Conservation (phyloP, 2,797 vertebrate genomes). For the Ispidina picta region DNA sequence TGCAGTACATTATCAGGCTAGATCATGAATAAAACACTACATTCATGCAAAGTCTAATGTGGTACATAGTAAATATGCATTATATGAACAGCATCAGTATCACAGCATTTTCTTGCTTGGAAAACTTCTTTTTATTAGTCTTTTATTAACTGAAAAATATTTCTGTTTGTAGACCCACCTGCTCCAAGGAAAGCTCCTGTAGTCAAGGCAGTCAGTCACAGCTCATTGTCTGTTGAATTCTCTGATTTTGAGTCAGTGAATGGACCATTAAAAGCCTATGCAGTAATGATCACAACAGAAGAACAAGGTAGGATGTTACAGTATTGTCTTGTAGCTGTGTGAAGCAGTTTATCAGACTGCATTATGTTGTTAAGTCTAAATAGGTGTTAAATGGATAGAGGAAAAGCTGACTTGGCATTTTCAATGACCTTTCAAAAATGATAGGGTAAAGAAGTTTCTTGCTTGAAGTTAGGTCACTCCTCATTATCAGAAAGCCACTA, state of each 20-base stretch:
- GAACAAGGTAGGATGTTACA: conserved; percentile 56
- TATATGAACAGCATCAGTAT: neutral
- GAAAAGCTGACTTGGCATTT: neutral
- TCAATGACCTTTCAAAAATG: neutral
- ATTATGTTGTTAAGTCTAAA: neutral
- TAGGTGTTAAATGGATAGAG: neutral
- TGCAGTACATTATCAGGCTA: neutral
- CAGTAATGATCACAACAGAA: conserved; percentile 73
- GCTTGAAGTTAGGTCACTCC: neutral
- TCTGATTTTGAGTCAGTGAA: conserved; percentile 65
- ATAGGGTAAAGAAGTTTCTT: neutral
- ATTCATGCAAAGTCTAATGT: neutral
- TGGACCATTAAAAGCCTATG: conserved; percentile 77
- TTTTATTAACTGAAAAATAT: neutral
- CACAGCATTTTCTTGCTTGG: neutral
- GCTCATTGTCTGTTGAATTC: conserved; percentile 73
- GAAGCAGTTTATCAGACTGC: neutral
- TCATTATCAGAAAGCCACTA: neutral
- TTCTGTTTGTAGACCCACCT: conserved; percentile 74
- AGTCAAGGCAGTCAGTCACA: conserved; percentile 66
- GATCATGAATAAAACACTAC: neutral
- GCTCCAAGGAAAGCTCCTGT: conserved; percentile 43
- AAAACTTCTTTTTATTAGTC: neutral
- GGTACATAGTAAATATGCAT: neutral
- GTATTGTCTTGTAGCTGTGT: neutral